phyloP scores from a whole-genome alignment of 2,113 vertebrate species.

The Macaca nemestrina region DNA sequence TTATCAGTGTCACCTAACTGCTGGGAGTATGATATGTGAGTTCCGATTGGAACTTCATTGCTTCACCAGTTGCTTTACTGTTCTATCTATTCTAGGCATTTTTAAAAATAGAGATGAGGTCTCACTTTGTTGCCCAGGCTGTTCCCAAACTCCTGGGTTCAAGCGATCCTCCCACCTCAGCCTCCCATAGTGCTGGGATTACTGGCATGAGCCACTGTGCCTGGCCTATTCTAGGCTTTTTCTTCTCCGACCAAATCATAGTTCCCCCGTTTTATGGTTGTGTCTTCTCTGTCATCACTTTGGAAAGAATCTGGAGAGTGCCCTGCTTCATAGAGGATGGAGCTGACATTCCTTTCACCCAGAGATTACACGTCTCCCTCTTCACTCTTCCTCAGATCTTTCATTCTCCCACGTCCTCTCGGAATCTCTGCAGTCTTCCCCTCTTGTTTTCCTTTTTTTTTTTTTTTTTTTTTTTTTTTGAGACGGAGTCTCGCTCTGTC shows the following conservation, averaged over 20 bases:
- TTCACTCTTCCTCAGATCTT: conserved; percentile 8
- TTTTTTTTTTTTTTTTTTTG: too few relatives aligned
- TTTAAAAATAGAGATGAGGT: not conserved
- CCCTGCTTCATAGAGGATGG: not conserved
- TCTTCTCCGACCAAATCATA: not conserved
- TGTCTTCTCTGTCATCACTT: not conserved
- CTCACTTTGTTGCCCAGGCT: not conserved
- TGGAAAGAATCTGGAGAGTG: not conserved
- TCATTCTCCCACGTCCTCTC: not conserved
- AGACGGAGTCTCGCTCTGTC: too few relatives aligned
- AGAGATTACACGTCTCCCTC: not conserved
- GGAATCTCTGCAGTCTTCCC: not conserved
- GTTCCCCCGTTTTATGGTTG: not conserved
- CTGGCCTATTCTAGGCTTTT: not conserved
- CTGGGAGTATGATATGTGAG: not conserved
- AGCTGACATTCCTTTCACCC: not conserved
- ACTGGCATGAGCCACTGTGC: too few relatives aligned
- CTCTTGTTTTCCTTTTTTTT: not conserved
- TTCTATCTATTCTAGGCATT: conserved; percentile 1
- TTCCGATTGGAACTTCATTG: not conserved
- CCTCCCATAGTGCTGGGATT: not conserved
- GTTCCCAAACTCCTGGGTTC: not conserved
- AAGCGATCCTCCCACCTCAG: not conserved
- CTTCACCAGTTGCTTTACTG: not conserved
- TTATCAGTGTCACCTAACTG: not conserved